Percentiles rank a stretch among this genome's conserved stretches.
phyloP scores from a whole-genome alignment of 1,140 invertebrate species.

The Potamilus streckersoni region DNA sequence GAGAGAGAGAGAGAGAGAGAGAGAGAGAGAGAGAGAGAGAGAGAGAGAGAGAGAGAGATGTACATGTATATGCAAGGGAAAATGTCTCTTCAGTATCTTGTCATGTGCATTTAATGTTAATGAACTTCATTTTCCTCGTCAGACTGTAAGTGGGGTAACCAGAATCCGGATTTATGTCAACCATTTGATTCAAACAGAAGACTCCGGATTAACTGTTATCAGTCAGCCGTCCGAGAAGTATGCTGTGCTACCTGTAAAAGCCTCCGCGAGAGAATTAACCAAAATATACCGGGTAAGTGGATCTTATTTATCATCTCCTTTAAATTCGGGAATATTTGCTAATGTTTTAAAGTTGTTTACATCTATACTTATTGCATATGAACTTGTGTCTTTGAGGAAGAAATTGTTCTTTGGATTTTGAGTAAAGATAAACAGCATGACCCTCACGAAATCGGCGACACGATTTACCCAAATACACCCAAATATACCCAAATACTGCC shows the following conservation, averaged over 20 bases:
- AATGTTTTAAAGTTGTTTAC: not conserved
- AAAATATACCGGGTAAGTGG: constrained; percentile 34
- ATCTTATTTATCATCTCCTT: not conserved
- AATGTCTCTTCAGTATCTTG: no score
- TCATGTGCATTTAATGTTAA: not conserved
- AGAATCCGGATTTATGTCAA: constrained; percentile 49
- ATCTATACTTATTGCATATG: not conserved
- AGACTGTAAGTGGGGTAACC: constrained; percentile 61
- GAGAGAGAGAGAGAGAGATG: no score
- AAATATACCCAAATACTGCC: no score
- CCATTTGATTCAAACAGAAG: constrained; percentile 35
- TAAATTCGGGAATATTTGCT: no score
- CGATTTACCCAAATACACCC: no score
- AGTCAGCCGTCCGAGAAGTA: constrained; percentile 36
- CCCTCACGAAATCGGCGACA: no score
- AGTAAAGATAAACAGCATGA: no score
- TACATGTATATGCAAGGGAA: no score
- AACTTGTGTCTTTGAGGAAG: not conserved
- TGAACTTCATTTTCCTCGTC: constrained; percentile 6
- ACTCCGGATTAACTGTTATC: constrained; percentile 52
- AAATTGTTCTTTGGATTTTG: no score
- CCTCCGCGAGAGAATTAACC: constrained; percentile 34
- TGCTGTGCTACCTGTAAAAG: constrained; percentile 52
- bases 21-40: no score
- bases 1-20: no score